A percentile compares a stretch with the other conserved stretches of the same genome.
These are phyloP conservation scores for Tenodera sinensis DNA, from an alignment of 2,888 invertebrate species.

Conservation along the genomic window DNA sequence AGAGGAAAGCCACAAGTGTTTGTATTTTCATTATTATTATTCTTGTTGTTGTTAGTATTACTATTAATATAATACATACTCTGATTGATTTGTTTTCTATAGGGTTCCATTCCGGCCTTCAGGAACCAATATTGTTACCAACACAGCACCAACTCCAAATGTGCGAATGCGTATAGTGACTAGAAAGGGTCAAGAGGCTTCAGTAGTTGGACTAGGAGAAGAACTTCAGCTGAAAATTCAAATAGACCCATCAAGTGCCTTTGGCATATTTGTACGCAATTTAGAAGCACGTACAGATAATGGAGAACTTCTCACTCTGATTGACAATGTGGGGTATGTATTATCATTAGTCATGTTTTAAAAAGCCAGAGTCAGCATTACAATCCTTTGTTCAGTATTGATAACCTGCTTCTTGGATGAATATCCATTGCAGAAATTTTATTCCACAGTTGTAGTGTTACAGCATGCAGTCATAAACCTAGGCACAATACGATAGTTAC, in stretches of 20 bases:
- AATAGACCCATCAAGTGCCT: conserved; percentile 45
- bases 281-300: conserved; percentile 47
- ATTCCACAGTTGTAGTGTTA: no score
- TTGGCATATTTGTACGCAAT: conserved; percentile 47
- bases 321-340: conserved; percentile 45
- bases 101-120: conserved; percentile 44
- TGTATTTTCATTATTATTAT: no score
- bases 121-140: conserved; percentile 45
- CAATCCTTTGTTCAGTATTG: no score
- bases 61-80: no score
- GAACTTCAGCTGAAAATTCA: conserved; percentile 45
- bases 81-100: conserved; percentile 10
- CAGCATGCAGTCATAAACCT: no score
- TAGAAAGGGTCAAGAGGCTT: conserved; percentile 44
- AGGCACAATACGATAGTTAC: no score
- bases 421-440: no score
- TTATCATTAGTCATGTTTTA: neutral
- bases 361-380: no score
- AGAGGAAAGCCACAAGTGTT: no score
- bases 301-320: conserved; percentile 45
- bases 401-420: no score
- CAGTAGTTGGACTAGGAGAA: conserved; percentile 46
- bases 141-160: conserved; percentile 47
- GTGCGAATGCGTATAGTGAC: conserved; percentile 46
- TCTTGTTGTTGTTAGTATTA: no score